A percentile compares a stretch with the other conserved stretches of the same genome.
Evolutionary conservation across 2,113 vertebrate genomes (phyloP).

Genomic region (Salvator merianae): DNA sequence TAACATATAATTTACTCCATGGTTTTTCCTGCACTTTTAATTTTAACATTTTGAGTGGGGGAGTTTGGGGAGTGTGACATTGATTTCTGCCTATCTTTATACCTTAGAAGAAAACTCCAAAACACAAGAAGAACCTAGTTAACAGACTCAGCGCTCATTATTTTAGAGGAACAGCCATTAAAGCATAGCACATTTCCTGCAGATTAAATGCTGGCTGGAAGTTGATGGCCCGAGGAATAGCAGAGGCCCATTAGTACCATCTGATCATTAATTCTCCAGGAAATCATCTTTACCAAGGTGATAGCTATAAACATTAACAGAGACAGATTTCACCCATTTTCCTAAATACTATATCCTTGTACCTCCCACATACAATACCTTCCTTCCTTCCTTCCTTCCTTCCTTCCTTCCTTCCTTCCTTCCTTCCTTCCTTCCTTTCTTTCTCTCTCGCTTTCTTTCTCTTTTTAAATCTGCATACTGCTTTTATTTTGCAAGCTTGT

Average conservation of each 20-base stretch:
- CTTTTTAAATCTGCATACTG: neutral
- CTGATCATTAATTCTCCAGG: conserved; percentile 28
- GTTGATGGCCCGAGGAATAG: neutral
- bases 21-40: neutral
- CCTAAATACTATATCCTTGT: conserved; percentile 1
- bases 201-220: conserved; percentile 13
- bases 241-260: conserved; percentile 5
- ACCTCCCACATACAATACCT: neutral
- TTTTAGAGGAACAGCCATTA: conserved; percentile 13
- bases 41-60: neutral
- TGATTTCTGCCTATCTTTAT: neutral
- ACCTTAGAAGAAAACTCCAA: neutral
- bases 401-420: neutral
- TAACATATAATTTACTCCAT: neutral
- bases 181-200: conserved; percentile 35
- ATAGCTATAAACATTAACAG: neutral
- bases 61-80: too few species aligned
- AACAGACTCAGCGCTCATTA: conserved; percentile 24
- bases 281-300: conserved; percentile 13
- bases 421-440: neutral
- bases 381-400: neutral
- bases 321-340: neutral
- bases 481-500: neutral
- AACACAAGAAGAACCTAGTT: conserved; percentile 3
- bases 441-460: too few species aligned